Percentiles rank a stretch among this genome's conserved stretches.
These are phyloP conservation scores for Datnioides undecimradiatus DNA, from an alignment of 2,113 vertebrate species.

Conservation along the genomic window DNA sequence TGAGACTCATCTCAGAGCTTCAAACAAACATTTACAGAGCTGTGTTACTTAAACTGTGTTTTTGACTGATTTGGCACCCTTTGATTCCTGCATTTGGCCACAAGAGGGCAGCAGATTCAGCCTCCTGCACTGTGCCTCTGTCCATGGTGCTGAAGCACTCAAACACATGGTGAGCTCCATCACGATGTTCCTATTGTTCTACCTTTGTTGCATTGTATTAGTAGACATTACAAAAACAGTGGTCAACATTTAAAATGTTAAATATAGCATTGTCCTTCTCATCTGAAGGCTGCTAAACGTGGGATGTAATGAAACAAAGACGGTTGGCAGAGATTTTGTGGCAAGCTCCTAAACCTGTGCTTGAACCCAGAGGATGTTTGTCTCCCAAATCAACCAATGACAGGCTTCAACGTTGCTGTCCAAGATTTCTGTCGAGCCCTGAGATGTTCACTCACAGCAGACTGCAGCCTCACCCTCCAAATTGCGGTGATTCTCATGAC, in stretches of 20 bases:
- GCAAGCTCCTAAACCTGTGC: not conserved
- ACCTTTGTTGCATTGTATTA: not conserved
- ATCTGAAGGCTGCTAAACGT: too few species aligned
- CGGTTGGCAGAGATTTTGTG: not conserved
- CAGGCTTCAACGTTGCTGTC: not conserved
- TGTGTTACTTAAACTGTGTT: not conserved
- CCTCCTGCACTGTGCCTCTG: not conserved
- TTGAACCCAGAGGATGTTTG: not conserved
- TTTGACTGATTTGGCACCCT: not conserved
- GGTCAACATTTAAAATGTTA: not conserved
- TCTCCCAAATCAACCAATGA: not conserved
- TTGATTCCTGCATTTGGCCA: conserved; percentile 3
- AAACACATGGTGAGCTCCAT: not conserved
- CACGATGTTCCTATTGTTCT: not conserved
- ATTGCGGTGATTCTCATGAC: not conserved
- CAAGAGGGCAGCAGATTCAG: conserved; percentile 38
- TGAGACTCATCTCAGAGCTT: not conserved
- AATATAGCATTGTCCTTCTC: too few species aligned
- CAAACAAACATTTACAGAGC: not conserved
- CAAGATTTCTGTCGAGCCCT: not conserved
- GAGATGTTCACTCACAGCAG: too few species aligned
- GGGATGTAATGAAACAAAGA: not conserved
- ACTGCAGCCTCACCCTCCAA: not conserved
- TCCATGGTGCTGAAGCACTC: conserved; percentile 37
- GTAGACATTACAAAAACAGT: not conserved